Evolutionary conservation across 2,797 vertebrate species (phyloP), one percentile per base, ranked within the genome.

Genomic region (Remorina albescens): DNA sequence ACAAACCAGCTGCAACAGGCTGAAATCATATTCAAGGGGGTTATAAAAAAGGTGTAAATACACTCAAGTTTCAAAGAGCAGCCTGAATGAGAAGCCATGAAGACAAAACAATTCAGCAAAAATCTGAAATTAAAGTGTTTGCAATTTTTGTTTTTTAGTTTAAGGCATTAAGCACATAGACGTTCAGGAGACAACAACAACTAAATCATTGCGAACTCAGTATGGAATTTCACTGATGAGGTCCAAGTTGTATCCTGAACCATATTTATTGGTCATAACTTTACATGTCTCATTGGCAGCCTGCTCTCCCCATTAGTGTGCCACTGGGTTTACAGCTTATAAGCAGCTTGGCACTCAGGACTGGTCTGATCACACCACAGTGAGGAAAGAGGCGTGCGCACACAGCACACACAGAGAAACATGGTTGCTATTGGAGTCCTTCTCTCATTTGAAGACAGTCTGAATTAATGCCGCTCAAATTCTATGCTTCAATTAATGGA

Each of bases 321-420:
- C 66, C 60, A 36, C 53, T 63, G 51, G 47, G 70, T 78, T 78
- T 74, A 68, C 49, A 60, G 67, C 49, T 57, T 32, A 42, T 80
- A 78, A 78, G 67, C 78, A 71, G 37, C 74, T 77, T 69, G 74
- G 74, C 79, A 65, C 54, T 53, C 62, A 60, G 46, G 53, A 67
- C 61, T 60, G 57, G 23, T 8, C 55, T 9, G 25, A 51, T 9
- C 54, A 59, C 67, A 71, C 63, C 49, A 42, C 23, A 49, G 65
- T 53, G 61, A 67, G 57, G 39, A 73, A 64, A 62, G 46, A n/a
- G 32, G 1, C n/a, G n/a, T n/a, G n/a, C n/a, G n/a, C n/a, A n/a
- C n/a, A n/a, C n/a, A n/a, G n/a, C 39, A 13, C 64, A 57, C 30
- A 47, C 50, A 46, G 46, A 47, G 16, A 60, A 0, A 57, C 42